Percentiles rank a stretch among this genome's conserved stretches.
phyloP scores from a whole-genome alignment of 2,888 invertebrate species.

The Leistus spinibarbis region DNA sequence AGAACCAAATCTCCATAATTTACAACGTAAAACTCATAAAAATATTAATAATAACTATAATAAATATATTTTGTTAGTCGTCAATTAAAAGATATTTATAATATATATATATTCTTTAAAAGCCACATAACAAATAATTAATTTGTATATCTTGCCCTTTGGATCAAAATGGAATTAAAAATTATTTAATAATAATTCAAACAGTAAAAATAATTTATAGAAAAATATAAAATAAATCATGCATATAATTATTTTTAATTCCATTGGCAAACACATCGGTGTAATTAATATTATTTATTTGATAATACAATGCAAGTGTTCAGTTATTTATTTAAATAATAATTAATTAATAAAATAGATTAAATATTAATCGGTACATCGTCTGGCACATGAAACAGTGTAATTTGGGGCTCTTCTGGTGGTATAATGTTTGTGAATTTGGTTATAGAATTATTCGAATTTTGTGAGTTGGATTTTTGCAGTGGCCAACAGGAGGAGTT shows the following conservation, averaged over 20 bases:
- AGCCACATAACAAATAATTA: background rate
- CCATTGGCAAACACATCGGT: slow-evolving; percentile 30
- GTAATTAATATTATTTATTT: slow-evolving; percentile 23
- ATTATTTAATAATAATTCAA: slow-evolving; percentile 17
- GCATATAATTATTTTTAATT: slow-evolving; percentile 35
- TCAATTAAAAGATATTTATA: background rate
- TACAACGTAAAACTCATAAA: background rate
- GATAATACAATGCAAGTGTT: slow-evolving; percentile 11
- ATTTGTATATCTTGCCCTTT: slow-evolving; percentile 19
- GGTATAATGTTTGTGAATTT: slow-evolving; percentile 20
- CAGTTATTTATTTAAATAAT: slow-evolving; percentile 22
- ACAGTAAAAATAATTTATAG: slow-evolving; percentile 32
- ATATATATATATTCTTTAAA: background rate
- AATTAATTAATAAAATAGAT: slow-evolving; percentile 12
- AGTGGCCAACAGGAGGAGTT: slow-evolving; percentile 49
- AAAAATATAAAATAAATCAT: slow-evolving; percentile 34
- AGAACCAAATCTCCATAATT: background rate
- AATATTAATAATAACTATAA: background rate
- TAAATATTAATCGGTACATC: slow-evolving; percentile 49
- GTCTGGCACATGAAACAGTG: slow-evolving; percentile 55
- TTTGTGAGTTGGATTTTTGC: slow-evolving; percentile 47
- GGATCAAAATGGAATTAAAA: slow-evolving; percentile 38
- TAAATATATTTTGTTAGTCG: slow-evolving; percentile 1
- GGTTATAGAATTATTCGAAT: slow-evolving; percentile 43
- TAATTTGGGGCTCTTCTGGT: slow-evolving; percentile 47